Percentiles rank a stretch among this genome's conserved stretches.
Evolutionary conservation across 2,113 vertebrate species (phyloP).

Genomic region (Cyanoramphus novaezelandiae): DNA sequence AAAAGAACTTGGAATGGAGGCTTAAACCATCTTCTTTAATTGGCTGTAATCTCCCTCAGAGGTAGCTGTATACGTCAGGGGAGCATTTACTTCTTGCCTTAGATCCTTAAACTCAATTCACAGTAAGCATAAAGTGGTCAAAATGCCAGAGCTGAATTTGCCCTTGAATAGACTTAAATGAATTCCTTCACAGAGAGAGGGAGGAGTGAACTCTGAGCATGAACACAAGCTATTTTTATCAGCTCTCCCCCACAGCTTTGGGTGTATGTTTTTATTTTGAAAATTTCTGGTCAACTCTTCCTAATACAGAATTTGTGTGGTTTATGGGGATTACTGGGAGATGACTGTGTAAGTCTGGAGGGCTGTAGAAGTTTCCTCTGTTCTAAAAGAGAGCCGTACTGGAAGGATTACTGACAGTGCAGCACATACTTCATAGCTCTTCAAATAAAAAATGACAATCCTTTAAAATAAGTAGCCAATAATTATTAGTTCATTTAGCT

Average conservation of each 20-base stretch:
- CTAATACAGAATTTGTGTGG: neutral
- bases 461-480: slow-evolving; percentile 14
- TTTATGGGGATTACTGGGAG: neutral
- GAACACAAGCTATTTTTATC: neutral
- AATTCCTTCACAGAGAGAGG: neutral
- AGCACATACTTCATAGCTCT: neutral
- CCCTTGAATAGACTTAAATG: neutral
- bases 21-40: neutral
- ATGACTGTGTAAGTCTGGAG: neutral
- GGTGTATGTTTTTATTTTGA: neutral
- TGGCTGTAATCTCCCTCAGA: neutral
- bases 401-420: neutral
- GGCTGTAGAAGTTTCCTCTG: neutral
- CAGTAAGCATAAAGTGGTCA: neutral
- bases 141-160: neutral
- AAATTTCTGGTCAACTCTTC: neutral
- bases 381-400: neutral
- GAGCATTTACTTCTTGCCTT: neutral
- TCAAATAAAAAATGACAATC: neutral
- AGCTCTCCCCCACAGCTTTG: neutral
- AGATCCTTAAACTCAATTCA: neutral
- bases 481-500: slow-evolving; percentile 39
- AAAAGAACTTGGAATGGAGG: neutral
- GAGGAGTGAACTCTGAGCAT: neutral
- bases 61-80: neutral